Conservation (phyloP, 2,888 invertebrate species). For the Helicoverpa assulta region DNA sequence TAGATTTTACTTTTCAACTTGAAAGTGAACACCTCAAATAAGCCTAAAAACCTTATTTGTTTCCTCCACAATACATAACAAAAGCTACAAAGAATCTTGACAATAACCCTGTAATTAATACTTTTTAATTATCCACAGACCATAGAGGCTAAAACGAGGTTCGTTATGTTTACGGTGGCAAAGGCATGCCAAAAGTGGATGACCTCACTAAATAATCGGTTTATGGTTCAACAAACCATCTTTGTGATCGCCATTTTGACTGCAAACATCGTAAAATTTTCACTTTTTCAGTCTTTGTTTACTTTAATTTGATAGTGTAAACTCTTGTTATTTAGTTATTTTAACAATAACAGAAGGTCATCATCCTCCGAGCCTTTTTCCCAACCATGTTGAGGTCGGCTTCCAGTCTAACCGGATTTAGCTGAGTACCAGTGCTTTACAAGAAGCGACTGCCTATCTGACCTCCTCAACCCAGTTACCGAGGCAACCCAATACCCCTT, state of each 20-base stretch:
- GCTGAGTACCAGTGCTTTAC: no score
- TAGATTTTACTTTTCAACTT: no score
- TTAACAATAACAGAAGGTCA: no score
- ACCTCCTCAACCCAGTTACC: no score
- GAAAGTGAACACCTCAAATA: no score
- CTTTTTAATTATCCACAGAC: conserved; percentile 26
- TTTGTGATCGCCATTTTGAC: conserved; percentile 37
- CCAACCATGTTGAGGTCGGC: no score
- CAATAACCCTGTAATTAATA: conserved; percentile 37
- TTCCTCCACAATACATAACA: background rate
- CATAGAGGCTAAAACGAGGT: conserved; percentile 45
- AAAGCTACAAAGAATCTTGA: conserved; percentile 5
- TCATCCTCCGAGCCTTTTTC: no score
- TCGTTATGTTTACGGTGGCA: conserved; percentile 53
- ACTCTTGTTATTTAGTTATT: no score
- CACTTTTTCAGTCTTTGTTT: background rate
- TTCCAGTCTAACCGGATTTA: no score
- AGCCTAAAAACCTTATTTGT: no score
- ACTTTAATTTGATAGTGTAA: background rate
- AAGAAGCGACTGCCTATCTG: no score
- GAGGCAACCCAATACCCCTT: no score
- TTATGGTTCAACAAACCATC: conserved; percentile 51
- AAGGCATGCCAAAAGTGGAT: conserved; percentile 59
- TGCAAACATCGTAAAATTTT: conserved; percentile 31
- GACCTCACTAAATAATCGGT: conserved; percentile 57